Evolutionary conservation across 1,140 invertebrate species (phyloP).

Genomic region (Lepidostoma basale): DNA sequence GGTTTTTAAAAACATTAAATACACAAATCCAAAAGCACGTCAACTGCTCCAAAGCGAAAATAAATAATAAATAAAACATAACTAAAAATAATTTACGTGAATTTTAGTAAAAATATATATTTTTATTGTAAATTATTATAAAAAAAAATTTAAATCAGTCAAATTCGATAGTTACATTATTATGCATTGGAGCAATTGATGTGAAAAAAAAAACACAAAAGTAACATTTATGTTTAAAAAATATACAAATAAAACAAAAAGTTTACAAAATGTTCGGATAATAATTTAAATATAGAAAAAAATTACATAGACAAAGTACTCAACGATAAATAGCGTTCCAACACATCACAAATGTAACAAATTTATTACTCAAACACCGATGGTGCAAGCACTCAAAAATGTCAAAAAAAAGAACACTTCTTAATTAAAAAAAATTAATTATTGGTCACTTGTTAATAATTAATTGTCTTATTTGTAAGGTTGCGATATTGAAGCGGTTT

Average conservation of each 20-base stretch:
- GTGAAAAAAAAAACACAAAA: not conserved
- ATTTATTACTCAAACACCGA: not conserved
- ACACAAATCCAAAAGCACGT: too few relatives aligned
- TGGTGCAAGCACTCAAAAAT: not conserved
- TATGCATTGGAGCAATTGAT: not conserved
- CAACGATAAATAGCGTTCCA: not conserved
- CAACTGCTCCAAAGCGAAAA: too few relatives aligned
- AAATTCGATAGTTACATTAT: too few relatives aligned
- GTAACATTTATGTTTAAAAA: not conserved
- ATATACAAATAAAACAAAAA: not conserved
- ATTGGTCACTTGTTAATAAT: too few relatives aligned
- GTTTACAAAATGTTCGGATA: not conserved
- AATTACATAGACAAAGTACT: not conserved
- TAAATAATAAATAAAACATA: too few relatives aligned
- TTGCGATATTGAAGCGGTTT: slow-evolving; percentile 36
- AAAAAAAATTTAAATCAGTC: too few relatives aligned
- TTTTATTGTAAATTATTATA: too few relatives aligned
- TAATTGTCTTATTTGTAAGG: too few relatives aligned
- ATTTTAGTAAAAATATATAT: too few relatives aligned
- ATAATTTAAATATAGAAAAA: not conserved
- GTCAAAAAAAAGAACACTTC: not conserved
- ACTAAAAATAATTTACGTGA: too few relatives aligned
- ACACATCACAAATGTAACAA: not conserved
- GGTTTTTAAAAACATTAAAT: too few relatives aligned
- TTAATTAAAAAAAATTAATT: slow-evolving; percentile 7